Evolutionary conservation across 2,888 invertebrate species (phyloP).

Genomic region (Steromphala cineraria): DNA sequence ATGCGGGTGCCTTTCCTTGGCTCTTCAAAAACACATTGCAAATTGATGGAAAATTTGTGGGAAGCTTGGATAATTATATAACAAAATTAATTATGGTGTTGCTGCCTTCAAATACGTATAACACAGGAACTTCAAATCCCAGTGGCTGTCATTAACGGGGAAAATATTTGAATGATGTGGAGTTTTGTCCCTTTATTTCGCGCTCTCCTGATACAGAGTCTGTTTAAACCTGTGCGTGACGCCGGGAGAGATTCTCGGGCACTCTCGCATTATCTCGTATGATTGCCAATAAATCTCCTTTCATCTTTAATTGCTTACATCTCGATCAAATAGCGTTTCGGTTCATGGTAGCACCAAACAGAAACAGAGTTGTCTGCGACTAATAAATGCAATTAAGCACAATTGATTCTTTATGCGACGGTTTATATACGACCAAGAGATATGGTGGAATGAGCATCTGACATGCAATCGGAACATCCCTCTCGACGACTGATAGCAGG

Average conservation of each 20-base stretch:
- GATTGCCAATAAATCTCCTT: constrained; percentile 4
- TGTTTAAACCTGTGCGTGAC: neutral
- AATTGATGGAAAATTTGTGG: neutral
- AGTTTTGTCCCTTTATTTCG: neutral
- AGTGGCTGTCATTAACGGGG: neutral
- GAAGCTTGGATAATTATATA: neutral
- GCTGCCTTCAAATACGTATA: constrained; percentile 1
- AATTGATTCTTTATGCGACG: constrained; percentile 24
- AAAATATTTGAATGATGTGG: neutral
- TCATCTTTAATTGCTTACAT: constrained; percentile 24
- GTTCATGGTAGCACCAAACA: neutral
- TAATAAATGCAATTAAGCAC: constrained; percentile 27
- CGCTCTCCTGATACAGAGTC: neutral
- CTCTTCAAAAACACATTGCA: neutral
- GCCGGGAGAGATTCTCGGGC: constrained; percentile 2
- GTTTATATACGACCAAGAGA: neutral
- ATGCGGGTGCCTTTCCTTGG: neutral
- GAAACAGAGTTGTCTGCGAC: constrained; percentile 3
- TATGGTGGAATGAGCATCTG: neutral
- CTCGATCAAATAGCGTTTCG: constrained; percentile 18
- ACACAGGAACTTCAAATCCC: neutral
- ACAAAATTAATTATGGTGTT: neutral
- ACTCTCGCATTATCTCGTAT: neutral
- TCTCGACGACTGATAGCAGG: neutral
- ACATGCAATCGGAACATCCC: constrained; percentile 19